Conservation (phyloP, 2,888 invertebrate genomes). For the Calephelis perditalis region DNA sequence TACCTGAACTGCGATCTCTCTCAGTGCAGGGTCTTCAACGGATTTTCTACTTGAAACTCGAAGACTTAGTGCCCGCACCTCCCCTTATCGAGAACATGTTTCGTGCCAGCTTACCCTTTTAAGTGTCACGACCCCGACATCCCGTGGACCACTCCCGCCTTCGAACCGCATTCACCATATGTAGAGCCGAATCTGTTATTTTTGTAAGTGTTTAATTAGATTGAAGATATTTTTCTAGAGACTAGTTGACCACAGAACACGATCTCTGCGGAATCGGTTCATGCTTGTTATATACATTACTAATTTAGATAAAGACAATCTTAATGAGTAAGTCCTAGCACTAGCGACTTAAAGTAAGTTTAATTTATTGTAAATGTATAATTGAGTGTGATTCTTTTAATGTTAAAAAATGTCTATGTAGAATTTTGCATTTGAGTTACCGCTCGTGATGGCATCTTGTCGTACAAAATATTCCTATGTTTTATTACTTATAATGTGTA, state of each 20-base stretch:
- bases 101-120: constrained; percentile 95
- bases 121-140: constrained; percentile 46
- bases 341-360: constrained; percentile 48
- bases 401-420: constrained; percentile 65
- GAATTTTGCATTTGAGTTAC: constrained; percentile 77
- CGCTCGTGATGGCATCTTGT: constrained; percentile 78
- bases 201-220: constrained; percentile 68
- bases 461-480: constrained; percentile 78
- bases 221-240: constrained; percentile 71
- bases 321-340: constrained; percentile 46
- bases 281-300: constrained; percentile 37
- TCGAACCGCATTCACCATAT: constrained; percentile 53
- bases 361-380: constrained; percentile 69
- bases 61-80: constrained; percentile 94
- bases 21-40: constrained; percentile 96
- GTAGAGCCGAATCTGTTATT: constrained; percentile 71
- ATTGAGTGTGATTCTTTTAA: constrained; percentile 73
- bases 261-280: constrained; percentile 74
- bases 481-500: constrained; percentile 63
- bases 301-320: constrained; percentile 44
- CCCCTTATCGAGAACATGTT: constrained; percentile 97
- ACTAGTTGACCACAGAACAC: constrained; percentile 63
- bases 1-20: constrained; percentile 94
- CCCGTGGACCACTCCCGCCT: constrained; percentile 70
- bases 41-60: constrained; percentile 95